Evolutionary conservation across 2,113 vertebrate genomes (phyloP).

Genomic region (Rhabdornis inornatus): DNA sequence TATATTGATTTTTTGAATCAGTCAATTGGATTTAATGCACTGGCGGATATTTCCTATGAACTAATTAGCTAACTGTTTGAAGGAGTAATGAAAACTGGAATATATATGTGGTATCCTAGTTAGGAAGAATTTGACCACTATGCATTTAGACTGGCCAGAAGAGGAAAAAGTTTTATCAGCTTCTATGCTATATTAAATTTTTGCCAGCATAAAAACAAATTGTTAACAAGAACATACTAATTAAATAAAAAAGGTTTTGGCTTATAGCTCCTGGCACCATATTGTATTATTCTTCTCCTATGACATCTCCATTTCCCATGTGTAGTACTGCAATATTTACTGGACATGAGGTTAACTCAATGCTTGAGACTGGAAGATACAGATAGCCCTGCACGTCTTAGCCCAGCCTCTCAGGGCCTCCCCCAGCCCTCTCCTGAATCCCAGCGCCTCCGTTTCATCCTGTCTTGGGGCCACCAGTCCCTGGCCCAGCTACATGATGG

Average conservation of each 20-base stretch:
- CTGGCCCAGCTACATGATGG: fast-evolving
- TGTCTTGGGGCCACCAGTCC: fast-evolving
- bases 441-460: background rate
- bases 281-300: background rate
- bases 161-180: background rate
- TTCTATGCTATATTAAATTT: background rate
- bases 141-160: background rate
- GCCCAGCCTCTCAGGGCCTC: background rate
- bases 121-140: background rate
- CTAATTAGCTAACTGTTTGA: constrained; percentile 19
- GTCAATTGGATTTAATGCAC: background rate
- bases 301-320: background rate
- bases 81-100: background rate
- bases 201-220: background rate
- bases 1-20: constrained; percentile 4
- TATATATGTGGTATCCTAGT: background rate
- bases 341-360: fast-evolving
- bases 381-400: no score
- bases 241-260: background rate
- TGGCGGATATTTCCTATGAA: background rate
- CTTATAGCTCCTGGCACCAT: background rate
- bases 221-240: background rate
- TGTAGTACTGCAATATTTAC: fast-evolving
- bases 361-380: background rate
- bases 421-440: background rate